Evolutionary conservation across 2,797 vertebrate species (phyloP).

Genomic region (Taenioides sp.): DNA sequence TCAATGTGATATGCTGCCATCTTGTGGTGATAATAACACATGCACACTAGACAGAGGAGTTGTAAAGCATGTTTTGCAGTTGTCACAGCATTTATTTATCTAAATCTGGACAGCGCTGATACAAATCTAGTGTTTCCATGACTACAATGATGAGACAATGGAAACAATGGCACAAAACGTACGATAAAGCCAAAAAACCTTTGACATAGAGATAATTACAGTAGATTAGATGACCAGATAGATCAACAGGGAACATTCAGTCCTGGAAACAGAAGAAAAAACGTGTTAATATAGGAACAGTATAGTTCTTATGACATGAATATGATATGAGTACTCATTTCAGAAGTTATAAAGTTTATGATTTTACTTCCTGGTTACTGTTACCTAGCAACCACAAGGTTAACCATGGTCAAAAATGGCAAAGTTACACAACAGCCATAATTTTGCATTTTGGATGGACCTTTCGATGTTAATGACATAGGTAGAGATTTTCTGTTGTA

Average conservation of each 20-base stretch:
- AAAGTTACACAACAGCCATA: too few relatives aligned
- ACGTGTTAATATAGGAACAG: not conserved
- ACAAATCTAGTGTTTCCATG: constrained; percentile 11
- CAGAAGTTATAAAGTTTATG: too few relatives aligned
- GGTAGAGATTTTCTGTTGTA: too few relatives aligned
- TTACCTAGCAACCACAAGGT: too few relatives aligned
- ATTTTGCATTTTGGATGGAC: too few relatives aligned
- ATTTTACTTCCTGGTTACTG: too few relatives aligned
- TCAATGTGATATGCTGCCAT: constrained; percentile 31
- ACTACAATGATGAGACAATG: not conserved
- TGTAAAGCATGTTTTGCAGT: constrained; percentile 5
- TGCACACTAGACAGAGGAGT: not conserved
- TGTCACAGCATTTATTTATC: constrained; percentile 27
- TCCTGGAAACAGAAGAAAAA: constrained; percentile 54
- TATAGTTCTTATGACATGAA: not conserved
- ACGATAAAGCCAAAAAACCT: not conserved
- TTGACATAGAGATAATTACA: not conserved
- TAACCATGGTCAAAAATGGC: too few relatives aligned
- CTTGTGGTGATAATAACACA: constrained; percentile 40
- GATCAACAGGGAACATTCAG: constrained; percentile 29
- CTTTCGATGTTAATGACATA: too few relatives aligned
- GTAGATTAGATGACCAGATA: constrained; percentile 4
- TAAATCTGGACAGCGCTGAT: not conserved
- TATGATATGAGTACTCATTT: too few relatives aligned
- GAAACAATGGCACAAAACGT: not conserved